Base-by-base conservation (phyloP, 2,797 vertebrate genomes). In the Poeciliopsis gracilis region DNA sequence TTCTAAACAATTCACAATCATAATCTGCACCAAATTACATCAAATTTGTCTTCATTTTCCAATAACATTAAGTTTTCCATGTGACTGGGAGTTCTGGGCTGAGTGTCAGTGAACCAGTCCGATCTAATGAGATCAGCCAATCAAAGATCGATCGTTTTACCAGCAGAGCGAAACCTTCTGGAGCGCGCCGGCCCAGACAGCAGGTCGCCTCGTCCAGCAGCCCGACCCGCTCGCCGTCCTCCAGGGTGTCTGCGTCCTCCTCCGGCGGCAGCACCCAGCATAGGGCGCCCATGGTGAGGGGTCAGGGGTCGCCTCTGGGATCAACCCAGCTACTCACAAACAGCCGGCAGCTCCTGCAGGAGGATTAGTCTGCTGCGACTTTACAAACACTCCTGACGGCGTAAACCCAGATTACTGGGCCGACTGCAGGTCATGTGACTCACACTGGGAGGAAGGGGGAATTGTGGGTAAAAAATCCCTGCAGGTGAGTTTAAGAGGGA, bases 181-280 rank as follows among this genome's bases (percentile, higher is more conserved):
- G 1, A 0, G 70, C 41, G 15, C 45, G 67, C 5, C 41, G 51
- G 66, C 53, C 77, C 86, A 85, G 47, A 59, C 92, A 94, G 67
- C 75, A 69, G 1, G 70, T 36, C 28, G 77, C 51, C 38, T 87
- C 78, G 0, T 87, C 84, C 86, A 90, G 76, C 55, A 90, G 80
- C 49, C 73, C 67, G 0, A 61, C 66, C 81, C 85, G 45, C 75
- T 71, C 77, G 57, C 88, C 86, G 57, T 89, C 86, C 69, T 85
- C 81, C 81, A 76, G 76, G 30, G 7, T 36, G 76, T 86, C 87
- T 76, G 53, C 57, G 36, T 91, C 90, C 77, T 93, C 90, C 59
- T 93, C 91, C 72, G 23, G 86, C 0, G 92, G 90, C 75, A 92
- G 81, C 83, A 93, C 85, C 92, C 90, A 92, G 91, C 93, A 94